Base-by-base conservation (phyloP, 1,140 invertebrate genomes). In the Lerema accius region DNA sequence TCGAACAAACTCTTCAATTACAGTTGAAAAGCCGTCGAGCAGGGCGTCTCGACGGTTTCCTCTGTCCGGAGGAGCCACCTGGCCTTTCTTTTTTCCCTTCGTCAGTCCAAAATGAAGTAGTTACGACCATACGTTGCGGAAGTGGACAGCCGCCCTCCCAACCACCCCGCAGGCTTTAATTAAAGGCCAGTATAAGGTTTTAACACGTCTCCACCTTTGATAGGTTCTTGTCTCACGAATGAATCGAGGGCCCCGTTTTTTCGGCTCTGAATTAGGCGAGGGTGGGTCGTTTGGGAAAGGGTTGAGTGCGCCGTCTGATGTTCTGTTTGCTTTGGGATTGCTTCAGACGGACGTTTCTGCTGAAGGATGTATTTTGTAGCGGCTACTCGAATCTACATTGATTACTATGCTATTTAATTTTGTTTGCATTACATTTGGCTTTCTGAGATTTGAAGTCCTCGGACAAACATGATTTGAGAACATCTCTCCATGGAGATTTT, bases 111-210 rank as follows among this genome's bases (percentile, higher is more conserved):
- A 84, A 84, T 83, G 84, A 86, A 86, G 80, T 81, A 83, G 76
- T 74, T 73, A 63, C 71, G 77, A 79, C 80, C 80, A 80, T 80
- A 81, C 77, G 77, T 76, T 74, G 73, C 76, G 80, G 81, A 84
- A 81, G 80, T 81, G 79, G 75, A 82, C 78, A 80, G 69, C 67
- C 71, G 43, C 66, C 65, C 40, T 64, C 72, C 59, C 63, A 46
- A 32, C 59, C 50, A 59, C 66, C 59, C 56, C 49, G 49, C 69
- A 53, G 65, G 76, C 73, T 84, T 86, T 88, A 88, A 88, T 88
- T 88, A 88, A 86, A 88, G 81, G 71, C 76, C 74, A 77, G 82
- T 76, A 71, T 82, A 86, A 84, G 85, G 82, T 81, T 84, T 84
- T 82, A 87, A 79, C 82, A 81, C 81, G 73, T 82, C 78, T 82